phyloP scores from a whole-genome alignment of 2,888 invertebrate species.

The Drosophila percnosoma region DNA sequence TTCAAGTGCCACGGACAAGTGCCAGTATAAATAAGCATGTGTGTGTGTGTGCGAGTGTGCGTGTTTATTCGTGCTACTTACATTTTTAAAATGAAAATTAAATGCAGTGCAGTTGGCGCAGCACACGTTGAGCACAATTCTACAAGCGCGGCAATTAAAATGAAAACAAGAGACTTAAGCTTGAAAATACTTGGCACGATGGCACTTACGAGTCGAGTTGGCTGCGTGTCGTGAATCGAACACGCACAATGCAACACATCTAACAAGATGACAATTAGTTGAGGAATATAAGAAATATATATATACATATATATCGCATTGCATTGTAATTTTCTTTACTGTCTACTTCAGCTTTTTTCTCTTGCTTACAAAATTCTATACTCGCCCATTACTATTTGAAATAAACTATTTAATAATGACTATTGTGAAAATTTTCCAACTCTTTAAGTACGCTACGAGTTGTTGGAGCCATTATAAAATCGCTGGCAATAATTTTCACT shows the following conservation, averaged over 20 bases:
- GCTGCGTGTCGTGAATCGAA: background rate
- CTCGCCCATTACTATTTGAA: background rate
- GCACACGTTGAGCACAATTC: constrained; percentile 29
- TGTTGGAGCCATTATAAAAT: constrained; percentile 24
- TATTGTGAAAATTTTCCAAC: background rate
- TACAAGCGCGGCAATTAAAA: constrained; percentile 55
- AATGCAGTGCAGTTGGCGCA: constrained; percentile 42
- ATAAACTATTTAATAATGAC: constrained; percentile 15
- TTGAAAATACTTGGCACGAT: constrained; percentile 13
- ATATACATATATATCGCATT: background rate
- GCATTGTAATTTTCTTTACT: background rate
- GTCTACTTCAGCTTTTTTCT: background rate
- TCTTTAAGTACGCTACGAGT: constrained; percentile 3
- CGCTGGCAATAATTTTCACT: constrained; percentile 20
- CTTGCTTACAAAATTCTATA: background rate
- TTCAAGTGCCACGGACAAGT: constrained; percentile 52
- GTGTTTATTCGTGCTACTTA: constrained; percentile 39
- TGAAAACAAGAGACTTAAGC: constrained; percentile 14
- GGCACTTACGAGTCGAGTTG: background rate
- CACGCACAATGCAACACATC: background rate
- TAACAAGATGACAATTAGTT: background rate
- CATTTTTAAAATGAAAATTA: constrained; percentile 55
- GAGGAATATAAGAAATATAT: background rate
- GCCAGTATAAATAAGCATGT: constrained; percentile 29
- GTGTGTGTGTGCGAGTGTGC: constrained; percentile 13